phyloP scores from a whole-genome alignment of 2,888 invertebrate genomes.

The Uropetala carovei region DNA sequence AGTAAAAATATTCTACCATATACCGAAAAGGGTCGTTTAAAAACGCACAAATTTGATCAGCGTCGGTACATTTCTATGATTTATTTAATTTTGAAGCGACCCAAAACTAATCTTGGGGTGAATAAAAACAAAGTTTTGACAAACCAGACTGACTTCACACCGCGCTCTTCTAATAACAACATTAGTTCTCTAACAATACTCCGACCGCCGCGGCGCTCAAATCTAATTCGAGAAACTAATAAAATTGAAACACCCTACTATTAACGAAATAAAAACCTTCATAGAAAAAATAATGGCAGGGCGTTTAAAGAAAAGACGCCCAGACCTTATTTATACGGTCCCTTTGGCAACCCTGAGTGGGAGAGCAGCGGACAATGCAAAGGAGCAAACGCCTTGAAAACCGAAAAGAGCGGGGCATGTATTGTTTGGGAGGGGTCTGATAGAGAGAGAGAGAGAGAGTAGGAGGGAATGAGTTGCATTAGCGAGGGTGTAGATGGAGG shows the following conservation, averaged over 20 bases:
- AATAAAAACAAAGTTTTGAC: too few species aligned
- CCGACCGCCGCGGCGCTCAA: too few species aligned
- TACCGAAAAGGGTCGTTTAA: not conserved
- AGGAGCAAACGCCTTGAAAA: slow-evolving; percentile 12
- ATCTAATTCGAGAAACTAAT: too few species aligned
- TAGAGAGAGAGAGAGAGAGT: too few species aligned
- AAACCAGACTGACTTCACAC: too few species aligned
- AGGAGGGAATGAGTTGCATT: slow-evolving; percentile 26
- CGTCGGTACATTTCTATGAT: too few species aligned
- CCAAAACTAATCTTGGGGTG: too few species aligned
- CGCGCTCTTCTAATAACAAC: too few species aligned
- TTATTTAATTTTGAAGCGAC: too few species aligned
- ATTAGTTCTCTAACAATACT: too few species aligned
- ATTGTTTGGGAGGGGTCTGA: not conserved
- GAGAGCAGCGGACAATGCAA: not conserved
- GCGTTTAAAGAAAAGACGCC: not conserved
- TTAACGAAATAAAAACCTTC: not conserved
- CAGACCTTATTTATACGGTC: not conserved
- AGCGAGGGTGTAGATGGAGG: not conserved
- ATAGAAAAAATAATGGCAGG: slow-evolving; percentile 4
- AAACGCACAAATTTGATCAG: not conserved
- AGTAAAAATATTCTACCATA: not conserved
- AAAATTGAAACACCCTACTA: not conserved
- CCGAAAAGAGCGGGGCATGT: not conserved
- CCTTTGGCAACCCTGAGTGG: not conserved